Conservation (phyloP, 2,113 vertebrate species). For the Felis chaus region DNA sequence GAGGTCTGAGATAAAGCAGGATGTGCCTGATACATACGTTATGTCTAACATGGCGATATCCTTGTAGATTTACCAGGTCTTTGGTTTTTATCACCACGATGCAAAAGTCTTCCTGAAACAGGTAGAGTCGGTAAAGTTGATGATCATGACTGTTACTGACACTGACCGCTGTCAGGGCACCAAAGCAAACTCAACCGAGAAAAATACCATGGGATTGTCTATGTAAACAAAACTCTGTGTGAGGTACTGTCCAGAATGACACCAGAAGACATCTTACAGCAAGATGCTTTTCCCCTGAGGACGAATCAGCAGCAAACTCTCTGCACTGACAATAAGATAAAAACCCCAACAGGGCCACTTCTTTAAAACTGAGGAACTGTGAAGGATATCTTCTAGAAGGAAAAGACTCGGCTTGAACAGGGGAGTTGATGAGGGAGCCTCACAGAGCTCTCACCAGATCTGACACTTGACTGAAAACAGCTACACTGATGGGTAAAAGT, state of each 20-base stretch:
- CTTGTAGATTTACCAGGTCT: background rate
- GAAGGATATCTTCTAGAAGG: background rate
- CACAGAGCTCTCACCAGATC: background rate
- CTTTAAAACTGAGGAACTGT: background rate
- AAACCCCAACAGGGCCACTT: background rate
- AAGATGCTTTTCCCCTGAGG: background rate
- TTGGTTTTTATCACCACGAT: background rate
- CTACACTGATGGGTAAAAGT: background rate
- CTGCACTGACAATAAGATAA: background rate
- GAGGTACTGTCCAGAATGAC: background rate
- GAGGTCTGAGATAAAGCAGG: background rate
- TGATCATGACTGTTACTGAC: background rate
- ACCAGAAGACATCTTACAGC: background rate
- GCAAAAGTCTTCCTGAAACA: background rate
- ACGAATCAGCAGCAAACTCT: constrained; percentile 16
- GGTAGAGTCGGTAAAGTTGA: background rate
- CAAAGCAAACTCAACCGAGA: background rate
- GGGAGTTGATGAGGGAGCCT: background rate
- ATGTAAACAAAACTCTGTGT: background rate
- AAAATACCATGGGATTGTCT: background rate
- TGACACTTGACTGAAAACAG: constrained; percentile 10
- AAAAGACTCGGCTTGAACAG: background rate
- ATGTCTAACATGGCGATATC: background rate
- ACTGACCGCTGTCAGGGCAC: background rate
- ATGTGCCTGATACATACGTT: background rate